These are phyloP conservation scores for Gymnothorax javanicus DNA, from an alignment of 2,797 vertebrate genomes.

Conservation along the genomic window DNA sequence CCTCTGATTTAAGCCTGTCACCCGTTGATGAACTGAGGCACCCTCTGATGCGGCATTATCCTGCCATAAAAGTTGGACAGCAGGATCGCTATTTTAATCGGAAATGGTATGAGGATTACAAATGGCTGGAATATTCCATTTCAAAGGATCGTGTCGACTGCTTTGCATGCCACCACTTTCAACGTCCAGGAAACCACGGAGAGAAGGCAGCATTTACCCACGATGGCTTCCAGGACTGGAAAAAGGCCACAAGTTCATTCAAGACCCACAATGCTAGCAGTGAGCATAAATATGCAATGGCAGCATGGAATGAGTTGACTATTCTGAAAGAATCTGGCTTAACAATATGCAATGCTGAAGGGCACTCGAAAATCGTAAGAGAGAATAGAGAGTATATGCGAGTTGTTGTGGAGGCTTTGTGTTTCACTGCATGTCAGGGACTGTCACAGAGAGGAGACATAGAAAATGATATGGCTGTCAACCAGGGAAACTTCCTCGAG, in stretches of 20 bases:
- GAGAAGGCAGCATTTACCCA: not conserved
- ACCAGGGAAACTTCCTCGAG: constrained; percentile 25
- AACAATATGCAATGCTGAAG: constrained; percentile 10
- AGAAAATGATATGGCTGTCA: constrained; percentile 3
- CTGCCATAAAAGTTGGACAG: too few species aligned
- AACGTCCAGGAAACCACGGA: not conserved
- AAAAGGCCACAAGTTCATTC: not conserved
- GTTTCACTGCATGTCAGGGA: not conserved
- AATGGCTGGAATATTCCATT: too few species aligned
- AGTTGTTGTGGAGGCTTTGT: not conserved
- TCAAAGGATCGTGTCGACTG: too few species aligned
- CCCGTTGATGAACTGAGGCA: too few species aligned
- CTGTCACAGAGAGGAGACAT: constrained; percentile 10
- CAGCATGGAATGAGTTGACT: not conserved
- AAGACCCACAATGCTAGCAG: constrained; percentile 19
- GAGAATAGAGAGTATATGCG: constrained; percentile 16
- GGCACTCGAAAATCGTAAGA: constrained; percentile 6
- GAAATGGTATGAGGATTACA: too few species aligned
- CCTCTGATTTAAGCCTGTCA: too few species aligned
- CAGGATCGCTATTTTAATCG: too few species aligned
- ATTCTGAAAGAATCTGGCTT: constrained; percentile 13
- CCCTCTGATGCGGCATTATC: too few species aligned
- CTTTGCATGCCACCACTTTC: constrained; percentile 36
- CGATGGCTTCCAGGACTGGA: constrained; percentile 6
- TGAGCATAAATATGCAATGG: constrained; percentile 15